phyloP scores from a whole-genome alignment of 2,797 vertebrate genomes.

The Natrix natrix region DNA sequence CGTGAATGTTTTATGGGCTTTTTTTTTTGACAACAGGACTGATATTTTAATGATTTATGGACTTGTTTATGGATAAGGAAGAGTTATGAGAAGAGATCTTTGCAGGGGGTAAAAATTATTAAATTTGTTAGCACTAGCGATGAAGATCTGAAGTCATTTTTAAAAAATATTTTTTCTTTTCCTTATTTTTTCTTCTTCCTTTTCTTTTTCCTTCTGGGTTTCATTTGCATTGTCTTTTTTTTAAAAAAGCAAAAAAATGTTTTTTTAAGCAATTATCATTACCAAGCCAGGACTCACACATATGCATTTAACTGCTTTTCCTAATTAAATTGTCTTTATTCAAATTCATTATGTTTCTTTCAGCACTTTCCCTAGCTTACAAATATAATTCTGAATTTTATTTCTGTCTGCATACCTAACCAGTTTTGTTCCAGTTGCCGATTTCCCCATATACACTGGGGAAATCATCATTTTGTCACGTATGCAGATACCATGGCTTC shows the following conservation, averaged over 20 bases:
- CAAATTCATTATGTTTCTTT: background rate
- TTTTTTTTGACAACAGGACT: background rate
- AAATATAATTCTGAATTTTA: background rate
- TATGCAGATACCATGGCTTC: background rate
- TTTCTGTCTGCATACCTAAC: background rate
- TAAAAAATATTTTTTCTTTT: background rate
- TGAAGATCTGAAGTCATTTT: background rate
- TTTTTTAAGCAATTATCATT: background rate
- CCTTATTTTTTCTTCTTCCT: background rate
- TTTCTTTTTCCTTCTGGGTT: background rate
- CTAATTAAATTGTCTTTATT: background rate
- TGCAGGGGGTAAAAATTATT: background rate
- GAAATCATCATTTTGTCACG: background rate
- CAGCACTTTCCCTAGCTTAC: background rate
- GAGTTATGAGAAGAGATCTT: background rate
- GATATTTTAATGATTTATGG: background rate
- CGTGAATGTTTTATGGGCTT: background rate
- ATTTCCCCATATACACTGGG: background rate
- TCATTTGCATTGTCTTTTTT: background rate
- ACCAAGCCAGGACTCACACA: background rate
- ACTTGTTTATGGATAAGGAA: background rate
- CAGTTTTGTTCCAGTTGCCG: background rate
- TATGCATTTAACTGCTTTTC: background rate
- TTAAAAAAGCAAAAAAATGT: no score
- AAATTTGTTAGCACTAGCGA: background rate